Base-by-base conservation (phyloP, 2,888 invertebrate species). In the Stenodera caucasica region DNA sequence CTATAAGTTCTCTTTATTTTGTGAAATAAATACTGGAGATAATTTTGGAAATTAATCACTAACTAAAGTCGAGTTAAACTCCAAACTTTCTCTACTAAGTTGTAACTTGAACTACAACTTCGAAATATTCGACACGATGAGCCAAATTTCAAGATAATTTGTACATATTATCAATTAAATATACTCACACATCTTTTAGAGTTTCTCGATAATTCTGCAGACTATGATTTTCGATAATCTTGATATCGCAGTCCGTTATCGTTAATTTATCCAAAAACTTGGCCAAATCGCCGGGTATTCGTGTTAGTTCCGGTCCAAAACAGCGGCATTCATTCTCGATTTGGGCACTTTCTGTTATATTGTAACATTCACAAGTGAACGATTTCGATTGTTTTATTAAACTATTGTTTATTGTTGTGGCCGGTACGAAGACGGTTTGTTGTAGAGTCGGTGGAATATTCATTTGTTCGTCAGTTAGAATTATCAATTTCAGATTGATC, bases 141-240 rank as follows among this genome's bases (percentile, higher is more conserved):
- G n/a, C n/a, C n/a, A n/a, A n/a, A n/a, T n/a, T n/a, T n/a, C n/a
- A n/a, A n/a, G n/a, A n/a, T n/a, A n/a, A n/a, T n/a, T n/a, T n/a
- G n/a, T n/a, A n/a, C n/a, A n/a, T n/a, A n/a, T n/a, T n/a, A n/a
- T n/a, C n/a, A n/a, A n/a, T n/a, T n/a, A n/a, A n/a, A n/a, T n/a
- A 23, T 49, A 77, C 81, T 78, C 73, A 81, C 80, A 81, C 73
- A 51, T 81, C 81, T 61, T 72, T 72, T n/a, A 81, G 60, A 3
- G 74, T 74, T n/a, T 63, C 63, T 52, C 72, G 76, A 58, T 81
- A 81, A 0, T 75, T 73, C 56, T 78, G 73, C 49, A 80, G 72
- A 4, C 75, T 74, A 63, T 71, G 70, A 37, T 67, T 74, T 5
- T 66, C 70, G 11, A 81, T 68, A 50, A 67, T 66, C 40, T 58